These are phyloP conservation scores for Erynnis tages DNA, from an alignment of 2,888 invertebrate genomes.

Conservation along the genomic window DNA sequence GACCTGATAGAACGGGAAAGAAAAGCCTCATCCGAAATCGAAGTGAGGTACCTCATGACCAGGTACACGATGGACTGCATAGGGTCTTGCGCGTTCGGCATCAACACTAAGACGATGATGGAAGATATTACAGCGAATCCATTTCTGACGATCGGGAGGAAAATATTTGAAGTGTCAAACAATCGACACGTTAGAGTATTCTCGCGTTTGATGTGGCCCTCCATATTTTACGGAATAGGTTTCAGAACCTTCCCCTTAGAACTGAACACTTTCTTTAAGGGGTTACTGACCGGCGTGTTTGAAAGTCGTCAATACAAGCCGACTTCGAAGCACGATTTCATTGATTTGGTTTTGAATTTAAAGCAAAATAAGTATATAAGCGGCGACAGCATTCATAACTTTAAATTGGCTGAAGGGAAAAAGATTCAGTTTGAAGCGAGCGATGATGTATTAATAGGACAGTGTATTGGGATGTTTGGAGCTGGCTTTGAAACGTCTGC, in stretches of 20 bases:
- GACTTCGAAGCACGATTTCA: slow-evolving; percentile 47
- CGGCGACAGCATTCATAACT: slow-evolving; percentile 49
- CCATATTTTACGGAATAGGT: slow-evolving; percentile 47
- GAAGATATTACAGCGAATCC: slow-evolving; percentile 40
- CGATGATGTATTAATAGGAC: slow-evolving; percentile 69
- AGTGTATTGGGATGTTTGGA: slow-evolving; percentile 71
- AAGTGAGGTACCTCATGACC: slow-evolving; percentile 41
- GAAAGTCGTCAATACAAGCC: slow-evolving; percentile 43
- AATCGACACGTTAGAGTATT: slow-evolving; percentile 40
- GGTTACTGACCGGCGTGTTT: slow-evolving; percentile 43
- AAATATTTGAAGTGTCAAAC: slow-evolving; percentile 41
- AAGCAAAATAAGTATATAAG: slow-evolving; percentile 42
- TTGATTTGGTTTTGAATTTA: slow-evolving; percentile 48
- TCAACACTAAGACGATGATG: slow-evolving; percentile 47
- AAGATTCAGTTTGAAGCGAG: slow-evolving; percentile 43
- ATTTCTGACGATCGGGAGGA: slow-evolving; percentile 42
- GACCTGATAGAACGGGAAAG: slow-evolving; percentile 40
- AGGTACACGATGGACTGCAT: slow-evolving; percentile 57
- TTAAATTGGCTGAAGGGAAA: slow-evolving; percentile 32
- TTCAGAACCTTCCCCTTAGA: slow-evolving; percentile 39
- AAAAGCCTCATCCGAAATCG: slow-evolving; percentile 34
- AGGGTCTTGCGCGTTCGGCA: slow-evolving; percentile 52
- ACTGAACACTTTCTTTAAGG: slow-evolving; percentile 42
- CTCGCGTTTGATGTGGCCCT: slow-evolving; percentile 47
- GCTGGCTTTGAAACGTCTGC: slow-evolving; percentile 59